A percentile compares a stretch with the other conserved stretches of the same genome.
These are phyloP conservation scores for Thunnus albacares DNA, from an alignment of 2,797 vertebrate genomes.

Conservation along the genomic window DNA sequence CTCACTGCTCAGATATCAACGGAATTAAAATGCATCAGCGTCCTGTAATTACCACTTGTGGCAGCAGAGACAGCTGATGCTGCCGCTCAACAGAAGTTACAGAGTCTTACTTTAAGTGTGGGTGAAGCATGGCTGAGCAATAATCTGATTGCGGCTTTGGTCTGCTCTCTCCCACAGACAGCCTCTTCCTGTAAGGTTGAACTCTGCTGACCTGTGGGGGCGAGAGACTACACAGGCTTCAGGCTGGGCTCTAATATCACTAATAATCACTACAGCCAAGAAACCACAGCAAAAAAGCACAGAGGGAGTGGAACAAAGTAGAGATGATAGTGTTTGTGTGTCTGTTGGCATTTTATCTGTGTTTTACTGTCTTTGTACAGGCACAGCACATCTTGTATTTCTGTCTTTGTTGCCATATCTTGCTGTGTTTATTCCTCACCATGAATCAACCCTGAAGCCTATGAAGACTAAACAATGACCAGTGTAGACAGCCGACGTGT, in stretches of 20 bases:
- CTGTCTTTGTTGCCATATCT: constrained; percentile 20
- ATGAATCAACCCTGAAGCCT: constrained; percentile 38
- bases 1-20: too few relatives aligned
- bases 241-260: constrained; percentile 60
- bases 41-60: too few relatives aligned
- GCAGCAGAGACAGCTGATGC: too few relatives aligned
- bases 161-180: constrained; percentile 61
- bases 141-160: constrained; percentile 56
- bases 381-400: constrained; percentile 22
- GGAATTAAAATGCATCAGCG: too few relatives aligned
- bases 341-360: constrained; percentile 21
- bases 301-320: constrained; percentile 13
- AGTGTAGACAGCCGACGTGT: constrained; percentile 14
- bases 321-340: constrained; percentile 26
- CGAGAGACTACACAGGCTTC: constrained; percentile 54
- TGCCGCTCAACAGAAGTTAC: too few relatives aligned
- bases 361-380: constrained; percentile 8
- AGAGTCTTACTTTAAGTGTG: constrained; percentile 14
- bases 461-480: constrained; percentile 44
- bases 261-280: constrained; percentile 66
- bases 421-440: constrained; percentile 24
- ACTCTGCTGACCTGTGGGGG: constrained; percentile 64
- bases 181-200: constrained; percentile 58
- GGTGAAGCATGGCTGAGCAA: constrained; percentile 36
- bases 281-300: constrained; percentile 41